These are phyloP conservation scores for Argyrosomus japonicus DNA, from an alignment of 2,113 vertebrate species.

Conservation along the genomic window DNA sequence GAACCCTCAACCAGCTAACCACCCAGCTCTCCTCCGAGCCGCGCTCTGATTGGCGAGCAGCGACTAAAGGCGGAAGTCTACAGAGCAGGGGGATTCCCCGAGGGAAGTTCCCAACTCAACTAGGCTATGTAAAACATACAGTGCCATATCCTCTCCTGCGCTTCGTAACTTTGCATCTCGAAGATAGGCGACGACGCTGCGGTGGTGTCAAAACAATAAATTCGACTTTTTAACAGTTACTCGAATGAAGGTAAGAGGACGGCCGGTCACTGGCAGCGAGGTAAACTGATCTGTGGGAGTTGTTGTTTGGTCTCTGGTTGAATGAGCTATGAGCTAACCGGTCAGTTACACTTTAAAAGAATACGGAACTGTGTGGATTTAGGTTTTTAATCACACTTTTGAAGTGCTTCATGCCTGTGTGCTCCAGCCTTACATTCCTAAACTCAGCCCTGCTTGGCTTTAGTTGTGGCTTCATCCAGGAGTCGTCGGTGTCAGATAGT, in stretches of 20 bases:
- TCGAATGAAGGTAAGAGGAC: conserved; percentile 84
- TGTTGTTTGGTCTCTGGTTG: conserved; percentile 45
- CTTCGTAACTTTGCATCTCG: conserved; percentile 60
- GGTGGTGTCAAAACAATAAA: conserved; percentile 69
- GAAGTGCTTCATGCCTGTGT: not conserved
- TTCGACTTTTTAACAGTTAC: conserved; percentile 53
- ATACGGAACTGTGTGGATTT: conserved; percentile 64
- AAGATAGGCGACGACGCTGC: conserved; percentile 65
- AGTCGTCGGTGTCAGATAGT: conserved; percentile 10
- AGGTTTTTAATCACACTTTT: conserved; percentile 35
- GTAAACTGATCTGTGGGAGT: conserved; percentile 6
- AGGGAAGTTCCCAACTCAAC: conserved; percentile 88
- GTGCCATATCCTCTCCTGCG: conserved; percentile 81
- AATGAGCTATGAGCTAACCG: conserved; percentile 47
- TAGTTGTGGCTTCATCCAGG: conserved; percentile 12
- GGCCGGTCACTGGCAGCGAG: not conserved
- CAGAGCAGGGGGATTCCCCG: conserved; percentile 87
- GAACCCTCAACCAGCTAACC: conserved; percentile 72
- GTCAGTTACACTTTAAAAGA: conserved; percentile 31
- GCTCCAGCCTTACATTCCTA: not conserved
- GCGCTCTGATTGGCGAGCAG: conserved; percentile 78
- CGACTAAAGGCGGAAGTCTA: conserved; percentile 83
- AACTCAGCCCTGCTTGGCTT: not conserved
- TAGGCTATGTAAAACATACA: conserved; percentile 82
- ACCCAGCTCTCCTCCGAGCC: conserved; percentile 50